Evolutionary conservation across 2,113 vertebrate genomes (phyloP).

Genomic region (Hassar affinis): DNA sequence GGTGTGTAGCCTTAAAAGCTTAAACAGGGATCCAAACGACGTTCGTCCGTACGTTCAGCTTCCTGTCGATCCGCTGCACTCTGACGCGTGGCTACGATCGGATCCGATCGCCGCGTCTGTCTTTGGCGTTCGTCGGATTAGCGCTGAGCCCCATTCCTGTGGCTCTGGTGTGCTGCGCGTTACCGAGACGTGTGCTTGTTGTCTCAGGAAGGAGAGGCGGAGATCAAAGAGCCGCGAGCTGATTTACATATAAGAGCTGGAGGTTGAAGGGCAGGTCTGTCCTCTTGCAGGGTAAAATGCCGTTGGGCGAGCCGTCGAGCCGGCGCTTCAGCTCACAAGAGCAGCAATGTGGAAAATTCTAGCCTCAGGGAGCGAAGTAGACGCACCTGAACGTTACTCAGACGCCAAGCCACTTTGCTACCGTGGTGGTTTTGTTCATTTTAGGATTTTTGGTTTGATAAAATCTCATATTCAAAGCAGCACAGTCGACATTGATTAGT

Average conservation of each 20-base stretch:
- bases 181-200: not conserved
- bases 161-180: not conserved
- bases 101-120: too few species aligned
- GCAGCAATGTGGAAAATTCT: conserved; percentile 55
- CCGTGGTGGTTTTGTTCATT: not conserved
- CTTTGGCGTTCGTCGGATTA: not conserved
- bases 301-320: conserved; percentile 22
- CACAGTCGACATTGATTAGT: not conserved
- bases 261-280: conserved; percentile 13
- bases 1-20: too few species aligned
- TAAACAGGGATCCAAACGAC: too few species aligned
- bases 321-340: conserved; percentile 1
- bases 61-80: too few species aligned
- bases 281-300: conserved; percentile 32
- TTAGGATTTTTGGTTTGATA: not conserved
- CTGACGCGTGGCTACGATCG: too few species aligned
- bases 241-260: not conserved
- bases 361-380: conserved; percentile 54
- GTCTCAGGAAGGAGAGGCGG: not conserved
- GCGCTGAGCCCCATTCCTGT: not conserved
- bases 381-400: not conserved
- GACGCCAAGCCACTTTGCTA: not conserved
- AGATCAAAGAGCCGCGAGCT: too few species aligned
- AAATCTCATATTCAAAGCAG: not conserved
- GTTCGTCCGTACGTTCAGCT: too few species aligned